Evolutionary conservation across 2,888 invertebrate genomes (phyloP).

Genomic region (Rhabditoides inermis): DNA sequence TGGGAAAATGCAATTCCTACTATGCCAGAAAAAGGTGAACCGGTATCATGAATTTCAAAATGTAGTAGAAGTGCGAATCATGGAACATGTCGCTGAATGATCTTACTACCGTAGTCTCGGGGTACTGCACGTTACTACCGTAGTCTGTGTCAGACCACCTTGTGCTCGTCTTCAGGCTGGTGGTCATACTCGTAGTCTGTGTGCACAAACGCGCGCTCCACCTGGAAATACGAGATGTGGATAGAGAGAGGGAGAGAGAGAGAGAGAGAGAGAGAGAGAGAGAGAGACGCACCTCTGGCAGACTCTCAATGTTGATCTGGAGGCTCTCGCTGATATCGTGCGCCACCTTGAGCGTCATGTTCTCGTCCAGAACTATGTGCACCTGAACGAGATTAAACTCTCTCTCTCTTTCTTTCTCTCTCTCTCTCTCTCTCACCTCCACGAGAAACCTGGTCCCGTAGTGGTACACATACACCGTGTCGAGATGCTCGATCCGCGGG

Average conservation of each 20-base stretch:
- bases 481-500: constrained; percentile 50
- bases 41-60: no score
- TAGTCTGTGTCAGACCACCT: constrained; percentile 52
- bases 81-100: no score
- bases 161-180: constrained; percentile 55
- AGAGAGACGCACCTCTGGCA: constrained; percentile 45
- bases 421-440: constrained; percentile 43
- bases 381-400: no score
- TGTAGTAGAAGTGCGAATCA: no score
- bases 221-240: no score
- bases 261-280: not conserved
- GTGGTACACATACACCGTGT: constrained; percentile 58
- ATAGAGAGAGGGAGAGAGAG: not conserved
- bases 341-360: constrained; percentile 54
- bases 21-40: no score
- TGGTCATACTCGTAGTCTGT: constrained; percentile 57
- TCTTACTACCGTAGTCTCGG: no score
- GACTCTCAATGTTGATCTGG: constrained; percentile 56
- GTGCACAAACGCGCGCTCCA: constrained; percentile 59
- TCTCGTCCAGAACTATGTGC: constrained; percentile 55
- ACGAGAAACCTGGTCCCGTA: constrained; percentile 56
- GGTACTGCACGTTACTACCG: no score
- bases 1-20: no score
- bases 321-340: constrained; percentile 57
- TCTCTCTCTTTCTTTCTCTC: not conserved